Conservation (phyloP, 2,888 invertebrate species). For the Anaspis maculata region DNA sequence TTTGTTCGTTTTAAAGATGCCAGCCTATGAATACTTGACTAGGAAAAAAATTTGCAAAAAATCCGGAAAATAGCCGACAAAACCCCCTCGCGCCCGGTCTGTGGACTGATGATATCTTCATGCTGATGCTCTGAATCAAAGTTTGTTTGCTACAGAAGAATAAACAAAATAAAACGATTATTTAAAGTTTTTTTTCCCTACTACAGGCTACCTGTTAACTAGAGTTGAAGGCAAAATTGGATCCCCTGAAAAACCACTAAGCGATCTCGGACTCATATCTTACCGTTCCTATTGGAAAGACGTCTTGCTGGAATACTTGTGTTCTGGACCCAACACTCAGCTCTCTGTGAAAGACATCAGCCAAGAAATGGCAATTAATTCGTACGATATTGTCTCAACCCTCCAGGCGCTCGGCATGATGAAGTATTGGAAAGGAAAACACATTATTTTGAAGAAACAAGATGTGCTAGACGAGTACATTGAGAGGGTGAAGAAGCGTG, state of each 20-base stretch:
- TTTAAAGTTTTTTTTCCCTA: too few relatives aligned
- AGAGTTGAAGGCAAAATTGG: slow-evolving; percentile 95
- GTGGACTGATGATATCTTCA: too few relatives aligned
- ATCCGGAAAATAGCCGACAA: too few relatives aligned
- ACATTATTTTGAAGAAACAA: slow-evolving; percentile 90
- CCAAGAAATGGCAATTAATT: slow-evolving; percentile 90
- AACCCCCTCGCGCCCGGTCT: too few relatives aligned
- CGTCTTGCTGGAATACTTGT: slow-evolving; percentile 83
- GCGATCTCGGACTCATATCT: slow-evolving; percentile 93
- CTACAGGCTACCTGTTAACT: slow-evolving; percentile 88
- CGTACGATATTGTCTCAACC: slow-evolving; percentile 96
- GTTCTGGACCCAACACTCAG: slow-evolving; percentile 80
- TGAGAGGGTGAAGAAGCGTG: slow-evolving; percentile 69
- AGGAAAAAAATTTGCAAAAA: too few relatives aligned
- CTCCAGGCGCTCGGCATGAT: slow-evolving; percentile 93
- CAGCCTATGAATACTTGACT: too few relatives aligned
- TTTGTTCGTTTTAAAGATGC: too few relatives aligned
- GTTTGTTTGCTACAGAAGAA: too few relatives aligned
- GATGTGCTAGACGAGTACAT: slow-evolving; percentile 91
- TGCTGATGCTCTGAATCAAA: too few relatives aligned
- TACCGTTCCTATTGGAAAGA: slow-evolving; percentile 99
- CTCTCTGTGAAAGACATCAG: slow-evolving; percentile 86
- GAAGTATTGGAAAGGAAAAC: slow-evolving; percentile 96
- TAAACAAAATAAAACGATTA: too few relatives aligned
- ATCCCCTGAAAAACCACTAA: slow-evolving; percentile 97